phyloP scores from a whole-genome alignment of 2,888 invertebrate genomes.

The Tinea semifulvella region DNA sequence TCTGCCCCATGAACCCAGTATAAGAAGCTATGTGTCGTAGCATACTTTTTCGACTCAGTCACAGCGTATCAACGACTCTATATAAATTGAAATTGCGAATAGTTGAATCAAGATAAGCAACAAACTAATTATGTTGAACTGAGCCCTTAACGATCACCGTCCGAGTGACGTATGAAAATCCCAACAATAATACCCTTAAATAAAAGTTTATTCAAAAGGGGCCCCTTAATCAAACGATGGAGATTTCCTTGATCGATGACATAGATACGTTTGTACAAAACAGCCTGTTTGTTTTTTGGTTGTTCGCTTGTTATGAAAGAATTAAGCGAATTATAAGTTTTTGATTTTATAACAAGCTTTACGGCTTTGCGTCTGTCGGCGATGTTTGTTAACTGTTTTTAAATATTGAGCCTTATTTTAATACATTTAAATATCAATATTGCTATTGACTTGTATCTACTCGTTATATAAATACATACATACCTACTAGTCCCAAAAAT shows the following conservation, averaged over 20 bases:
- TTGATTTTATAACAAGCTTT: no score
- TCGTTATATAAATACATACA: no score
- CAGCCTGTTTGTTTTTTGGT: slow-evolving; percentile 3
- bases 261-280: slow-evolving; percentile 5
- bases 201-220: slow-evolving; percentile 11
- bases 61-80: slow-evolving; percentile 10
- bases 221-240: slow-evolving; percentile 10
- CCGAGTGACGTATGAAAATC: slow-evolving; percentile 13
- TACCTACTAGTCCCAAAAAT: no score
- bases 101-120: slow-evolving; percentile 15
- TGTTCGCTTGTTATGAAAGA: not conserved
- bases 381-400: no score
- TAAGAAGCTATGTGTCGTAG: no score
- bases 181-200: slow-evolving; percentile 12
- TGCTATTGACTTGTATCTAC: no score
- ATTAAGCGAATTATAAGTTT: slow-evolving; percentile 2
- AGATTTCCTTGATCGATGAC: slow-evolving; percentile 13
- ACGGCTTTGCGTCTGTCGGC: no score
- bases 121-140: slow-evolving; percentile 15
- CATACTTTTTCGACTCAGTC: no score
- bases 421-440: no score
- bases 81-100: slow-evolving; percentile 13
- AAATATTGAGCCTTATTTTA: no score
- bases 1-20: no score
- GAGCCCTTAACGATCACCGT: slow-evolving; percentile 13